Base-by-base conservation (phyloP, 2,888 invertebrate species). In the Lissocephala sabroskyi region DNA sequence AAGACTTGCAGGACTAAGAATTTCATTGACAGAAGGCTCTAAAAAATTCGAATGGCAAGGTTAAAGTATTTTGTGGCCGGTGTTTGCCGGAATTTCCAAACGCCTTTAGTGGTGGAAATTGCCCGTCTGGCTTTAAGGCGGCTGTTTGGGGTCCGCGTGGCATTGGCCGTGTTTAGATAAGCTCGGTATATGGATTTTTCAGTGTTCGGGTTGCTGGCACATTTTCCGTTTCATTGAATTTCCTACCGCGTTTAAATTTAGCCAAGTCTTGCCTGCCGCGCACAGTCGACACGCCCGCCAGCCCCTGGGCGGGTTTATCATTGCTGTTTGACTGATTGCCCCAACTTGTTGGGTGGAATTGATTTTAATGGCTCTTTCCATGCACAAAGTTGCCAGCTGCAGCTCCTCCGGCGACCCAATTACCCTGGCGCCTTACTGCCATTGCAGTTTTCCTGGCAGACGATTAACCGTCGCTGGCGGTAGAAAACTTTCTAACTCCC, bases 111-210 rank as follows among this genome's bases (percentile, higher is more conserved):
- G 11, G 11, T 32, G 30, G 30, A 11, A 32, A 11, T 2, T 11
- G 30, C 48, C 73, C 56, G 67, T 76, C 76, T 76, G 76, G 67
- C 67, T 30, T n/a, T 41, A 61, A 61, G 63, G 64, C 61, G 58
- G 73, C 60, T 58, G 58, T 60, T 60, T 61, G 50, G 1, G 16
- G 29, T 16, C 32, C 41, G 44, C 43, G 28, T 16, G 45, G 35
- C 42, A 43, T 44, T 37, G 44, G 44, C 29, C 36, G n/a, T 37
- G 37, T 28, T 6, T n/a, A 36, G 44, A 45, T 45, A 45, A 45
- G 44, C 44, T 19, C 9, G 36, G n/a, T 28, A 16, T 37, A 37
- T 37, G 26, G 13, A 26, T 44, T 40, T 19, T 11, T 14, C 10
- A 10, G n/a, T n/a, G n/a, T n/a, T n/a, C n/a, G n/a, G n/a, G 13